phyloP scores from a whole-genome alignment of 2,113 vertebrate genomes.

The Vimba vimba region DNA sequence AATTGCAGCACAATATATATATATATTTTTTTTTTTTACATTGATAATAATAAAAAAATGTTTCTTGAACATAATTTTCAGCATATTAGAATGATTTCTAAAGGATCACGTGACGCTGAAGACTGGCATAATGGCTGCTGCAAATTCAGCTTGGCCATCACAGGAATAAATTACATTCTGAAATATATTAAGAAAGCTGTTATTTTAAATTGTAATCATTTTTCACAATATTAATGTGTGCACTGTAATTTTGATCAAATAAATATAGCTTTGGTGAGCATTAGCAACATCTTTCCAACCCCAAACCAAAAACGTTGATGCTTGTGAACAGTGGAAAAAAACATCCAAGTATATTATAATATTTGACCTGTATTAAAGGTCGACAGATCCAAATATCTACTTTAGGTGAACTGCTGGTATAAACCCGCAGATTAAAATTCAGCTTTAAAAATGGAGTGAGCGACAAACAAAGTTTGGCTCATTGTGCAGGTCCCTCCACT shows the following conservation, averaged over 20 bases:
- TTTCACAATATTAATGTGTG: neutral
- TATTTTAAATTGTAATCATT: neutral
- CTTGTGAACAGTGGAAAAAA: neutral
- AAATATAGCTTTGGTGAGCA: neutral
- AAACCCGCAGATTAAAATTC: neutral
- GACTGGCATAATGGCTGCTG: neutral
- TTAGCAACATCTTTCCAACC: neutral
- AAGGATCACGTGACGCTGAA: neutral
- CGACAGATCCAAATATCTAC: neutral
- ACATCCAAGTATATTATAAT: neutral
- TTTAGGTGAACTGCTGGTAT: neutral
- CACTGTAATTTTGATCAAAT: neutral
- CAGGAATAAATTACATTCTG: neutral
- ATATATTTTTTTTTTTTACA: neutral
- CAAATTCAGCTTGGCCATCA: neutral
- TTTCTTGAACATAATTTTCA: neutral
- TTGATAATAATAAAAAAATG: neutral
- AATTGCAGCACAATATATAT: neutral
- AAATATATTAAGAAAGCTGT: neutral
- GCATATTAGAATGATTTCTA: neutral
- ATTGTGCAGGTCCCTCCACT: constrained; percentile 41
- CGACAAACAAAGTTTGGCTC: constrained; percentile 52
- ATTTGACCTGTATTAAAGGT: neutral
- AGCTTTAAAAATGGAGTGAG: constrained; percentile 31
- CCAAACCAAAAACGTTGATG: too few relatives aligned